Conservation (phyloP, 1,140 invertebrate species). For the Atopsyche davidsoni region DNA sequence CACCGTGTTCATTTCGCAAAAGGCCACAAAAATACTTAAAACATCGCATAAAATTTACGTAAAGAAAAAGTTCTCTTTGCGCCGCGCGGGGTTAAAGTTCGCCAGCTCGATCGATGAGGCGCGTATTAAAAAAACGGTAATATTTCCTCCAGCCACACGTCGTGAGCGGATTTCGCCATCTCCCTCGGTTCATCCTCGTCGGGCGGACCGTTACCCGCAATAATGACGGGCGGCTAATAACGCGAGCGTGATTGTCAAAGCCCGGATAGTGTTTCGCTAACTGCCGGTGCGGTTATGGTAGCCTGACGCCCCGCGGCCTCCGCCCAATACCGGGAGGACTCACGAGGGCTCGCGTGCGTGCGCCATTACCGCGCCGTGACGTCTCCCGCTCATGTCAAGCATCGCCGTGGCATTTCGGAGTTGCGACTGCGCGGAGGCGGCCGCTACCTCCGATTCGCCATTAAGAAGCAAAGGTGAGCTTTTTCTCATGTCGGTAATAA, state of each 20-base stretch:
- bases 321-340: constrained; percentile 26
- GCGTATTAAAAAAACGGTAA: constrained; percentile 26
- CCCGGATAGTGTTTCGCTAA: constrained; percentile 27
- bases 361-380: no score
- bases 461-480: constrained; percentile 14
- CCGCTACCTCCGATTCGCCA: not conserved
- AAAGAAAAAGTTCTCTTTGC: no score
- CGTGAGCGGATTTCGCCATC: constrained; percentile 27
- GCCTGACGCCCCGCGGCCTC: constrained; percentile 15
- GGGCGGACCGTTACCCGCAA: constrained; percentile 14
- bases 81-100: constrained; percentile 18
- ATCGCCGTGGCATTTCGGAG: not conserved
- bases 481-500: constrained; percentile 9
- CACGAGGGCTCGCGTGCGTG: constrained; percentile 13
- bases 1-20: no score
- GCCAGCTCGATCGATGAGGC: constrained; percentile 21
- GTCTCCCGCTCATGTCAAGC: no score
- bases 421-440: not conserved
- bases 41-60: no score
- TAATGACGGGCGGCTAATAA: constrained; percentile 24
- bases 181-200: constrained; percentile 22
- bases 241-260: constrained; percentile 28
- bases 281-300: constrained; percentile 22
- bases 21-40: no score
- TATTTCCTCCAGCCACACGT: constrained; percentile 23